These are phyloP conservation scores for Onychorhynchus coronatus DNA, from an alignment of 2,113 vertebrate species.

Conservation along the genomic window DNA sequence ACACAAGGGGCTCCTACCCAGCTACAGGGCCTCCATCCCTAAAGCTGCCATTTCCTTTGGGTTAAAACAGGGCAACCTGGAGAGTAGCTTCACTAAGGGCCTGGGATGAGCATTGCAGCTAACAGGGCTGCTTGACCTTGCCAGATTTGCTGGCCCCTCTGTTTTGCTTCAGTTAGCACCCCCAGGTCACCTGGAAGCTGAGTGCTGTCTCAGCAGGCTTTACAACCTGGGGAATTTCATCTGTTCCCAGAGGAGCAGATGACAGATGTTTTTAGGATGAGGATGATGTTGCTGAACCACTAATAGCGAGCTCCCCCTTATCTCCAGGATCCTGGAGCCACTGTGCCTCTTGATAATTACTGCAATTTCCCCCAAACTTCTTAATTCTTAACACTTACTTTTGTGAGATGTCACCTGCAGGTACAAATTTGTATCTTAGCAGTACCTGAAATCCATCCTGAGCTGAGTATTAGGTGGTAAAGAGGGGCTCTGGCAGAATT, in stretches of 20 bases:
- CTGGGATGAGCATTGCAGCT: not conserved
- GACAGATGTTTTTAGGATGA: not conserved
- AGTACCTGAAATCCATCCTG: not conserved
- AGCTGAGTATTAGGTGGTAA: not conserved
- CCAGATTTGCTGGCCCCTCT: too few species aligned
- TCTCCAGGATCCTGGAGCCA: not conserved
- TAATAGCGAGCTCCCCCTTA: not conserved
- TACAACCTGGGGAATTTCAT: not conserved
- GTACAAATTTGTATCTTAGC: not conserved
- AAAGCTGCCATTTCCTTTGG: not conserved
- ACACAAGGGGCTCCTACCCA: fast-evolving
- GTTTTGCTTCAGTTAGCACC: not conserved
- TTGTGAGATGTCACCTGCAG: too few species aligned
- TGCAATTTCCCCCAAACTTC: not conserved
- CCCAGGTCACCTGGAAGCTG: not conserved
- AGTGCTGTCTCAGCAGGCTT: not conserved
- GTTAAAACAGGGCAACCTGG: not conserved
- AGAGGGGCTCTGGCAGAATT: not conserved
- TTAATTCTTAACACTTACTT: not conserved
- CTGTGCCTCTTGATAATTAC: not conserved
- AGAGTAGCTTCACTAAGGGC: not conserved
- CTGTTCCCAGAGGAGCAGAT: not conserved
- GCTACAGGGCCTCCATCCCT: not conserved
- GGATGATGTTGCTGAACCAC: not conserved
- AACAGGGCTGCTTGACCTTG: not conserved